Conservation (phyloP, 2,797 vertebrate genomes). For the Tauraco hartlaubi region DNA sequence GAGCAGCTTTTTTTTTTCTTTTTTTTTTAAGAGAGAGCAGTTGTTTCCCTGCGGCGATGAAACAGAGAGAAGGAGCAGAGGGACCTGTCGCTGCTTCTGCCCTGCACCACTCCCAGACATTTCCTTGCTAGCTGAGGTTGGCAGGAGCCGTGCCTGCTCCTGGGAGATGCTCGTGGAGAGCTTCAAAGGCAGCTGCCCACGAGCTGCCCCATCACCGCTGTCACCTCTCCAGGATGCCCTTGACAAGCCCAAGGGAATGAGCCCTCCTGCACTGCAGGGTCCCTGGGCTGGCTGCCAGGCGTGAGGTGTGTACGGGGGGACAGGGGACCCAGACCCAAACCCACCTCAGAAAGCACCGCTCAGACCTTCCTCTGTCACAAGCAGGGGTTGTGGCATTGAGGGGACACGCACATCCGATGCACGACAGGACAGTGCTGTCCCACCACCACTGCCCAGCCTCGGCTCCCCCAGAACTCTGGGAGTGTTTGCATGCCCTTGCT, state of each 20-base stretch:
- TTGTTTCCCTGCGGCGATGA: not conserved
- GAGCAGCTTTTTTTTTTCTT: not conserved
- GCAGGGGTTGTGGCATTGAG: not conserved
- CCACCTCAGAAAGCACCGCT: not conserved
- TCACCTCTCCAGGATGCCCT: not conserved
- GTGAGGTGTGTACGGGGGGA: rapidly evolving
- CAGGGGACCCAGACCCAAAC: not conserved
- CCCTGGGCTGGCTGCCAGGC: not conserved
- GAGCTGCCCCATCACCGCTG: not conserved
- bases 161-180: not conserved
- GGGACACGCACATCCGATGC: not conserved
- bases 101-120: not conserved
- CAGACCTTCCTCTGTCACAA: not conserved
- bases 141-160: not conserved
- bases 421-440: not conserved
- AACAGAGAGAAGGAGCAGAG: not conserved
- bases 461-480: not conserved
- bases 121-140: not conserved
- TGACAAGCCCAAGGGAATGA: not conserved
- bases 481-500: not conserved
- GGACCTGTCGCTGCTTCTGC: not conserved
- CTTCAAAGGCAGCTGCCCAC: not conserved
- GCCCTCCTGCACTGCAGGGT: not conserved
- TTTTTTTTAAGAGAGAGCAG: not conserved
- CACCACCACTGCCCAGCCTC: not conserved